These are phyloP conservation scores for Clarias macrocephalus DNA, from an alignment of 2,113 vertebrate species.

Conservation along the genomic window DNA sequence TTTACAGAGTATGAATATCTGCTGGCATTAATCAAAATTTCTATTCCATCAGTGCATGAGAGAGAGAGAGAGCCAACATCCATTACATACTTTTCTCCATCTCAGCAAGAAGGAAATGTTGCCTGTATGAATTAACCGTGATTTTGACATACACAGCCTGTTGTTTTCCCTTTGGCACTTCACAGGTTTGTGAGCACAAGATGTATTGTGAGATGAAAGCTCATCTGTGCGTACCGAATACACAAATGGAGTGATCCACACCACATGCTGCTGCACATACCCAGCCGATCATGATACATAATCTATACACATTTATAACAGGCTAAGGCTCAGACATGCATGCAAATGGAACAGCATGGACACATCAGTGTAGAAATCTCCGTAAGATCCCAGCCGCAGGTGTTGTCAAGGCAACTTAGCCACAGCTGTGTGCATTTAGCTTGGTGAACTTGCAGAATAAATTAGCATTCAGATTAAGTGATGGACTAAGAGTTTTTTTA, in stretches of 20 bases:
- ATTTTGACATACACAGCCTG: conserved; percentile 23
- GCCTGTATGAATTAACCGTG: conserved; percentile 25
- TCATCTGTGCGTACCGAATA: conserved; percentile 28
- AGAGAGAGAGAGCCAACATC: background rate
- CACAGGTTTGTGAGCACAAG: conserved; percentile 39
- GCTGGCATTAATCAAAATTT: background rate
- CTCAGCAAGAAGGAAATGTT: conserved; percentile 1
- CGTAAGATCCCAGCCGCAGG: conserved; percentile 38
- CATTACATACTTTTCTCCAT: background rate
- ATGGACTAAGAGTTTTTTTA: background rate
- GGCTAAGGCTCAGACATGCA: conserved; percentile 11
- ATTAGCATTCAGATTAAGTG: conserved; percentile 33
- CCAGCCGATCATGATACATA: conserved; percentile 6
- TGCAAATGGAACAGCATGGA: conserved; percentile 12
- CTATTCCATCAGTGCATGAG: background rate
- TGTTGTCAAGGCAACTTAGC: conserved; percentile 57
- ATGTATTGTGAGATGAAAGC: conserved; percentile 40
- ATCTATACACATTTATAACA: conserved; percentile 16
- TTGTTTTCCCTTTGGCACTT: conserved; percentile 37
- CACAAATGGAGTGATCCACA: conserved; percentile 10
- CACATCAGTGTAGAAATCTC: conserved; percentile 13
- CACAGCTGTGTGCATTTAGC: conserved; percentile 47
- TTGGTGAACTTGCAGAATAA: conserved; percentile 31
- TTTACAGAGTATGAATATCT: background rate
- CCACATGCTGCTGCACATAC: background rate